A percentile compares a stretch with the other conserved stretches of the same genome.
These are phyloP conservation scores for Phalacrocorax carbo DNA, from an alignment of 2,113 vertebrate genomes.

Conservation along the genomic window DNA sequence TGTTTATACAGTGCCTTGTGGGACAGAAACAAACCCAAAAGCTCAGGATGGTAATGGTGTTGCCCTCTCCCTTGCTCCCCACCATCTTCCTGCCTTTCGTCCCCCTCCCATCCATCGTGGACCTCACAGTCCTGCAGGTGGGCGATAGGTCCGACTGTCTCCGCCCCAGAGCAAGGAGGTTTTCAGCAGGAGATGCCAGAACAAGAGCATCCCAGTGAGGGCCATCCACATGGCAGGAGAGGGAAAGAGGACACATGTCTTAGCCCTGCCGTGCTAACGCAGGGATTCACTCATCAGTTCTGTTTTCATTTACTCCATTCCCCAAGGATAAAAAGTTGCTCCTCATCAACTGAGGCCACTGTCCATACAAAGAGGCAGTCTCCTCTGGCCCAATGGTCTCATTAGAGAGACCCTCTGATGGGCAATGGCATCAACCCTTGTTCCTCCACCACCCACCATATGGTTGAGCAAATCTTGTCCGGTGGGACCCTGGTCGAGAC, in stretches of 20 bases:
- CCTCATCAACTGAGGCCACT: not conserved
- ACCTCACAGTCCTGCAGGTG: not conserved
- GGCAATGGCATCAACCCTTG: not conserved
- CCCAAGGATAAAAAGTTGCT: not conserved
- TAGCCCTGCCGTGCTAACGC: not conserved
- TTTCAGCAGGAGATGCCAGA: not conserved
- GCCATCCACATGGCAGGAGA: rapidly evolving
- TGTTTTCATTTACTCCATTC: not conserved
- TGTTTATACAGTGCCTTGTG: not conserved
- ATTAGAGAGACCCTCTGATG: not conserved
- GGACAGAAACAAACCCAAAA: slow-evolving; percentile 27
- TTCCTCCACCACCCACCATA: not conserved
- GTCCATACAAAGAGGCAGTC: not conserved
- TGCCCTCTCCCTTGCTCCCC: not conserved
- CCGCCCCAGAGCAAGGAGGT: rapidly evolving
- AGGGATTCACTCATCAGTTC: not conserved
- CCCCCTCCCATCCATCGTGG: not conserved
- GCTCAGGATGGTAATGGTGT: not conserved
- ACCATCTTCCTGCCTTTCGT: not conserved
- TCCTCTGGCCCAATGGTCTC: not conserved
- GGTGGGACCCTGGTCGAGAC: not conserved
- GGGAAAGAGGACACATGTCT: not conserved
- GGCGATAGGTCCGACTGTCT: not conserved
- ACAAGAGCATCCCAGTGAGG: not conserved
- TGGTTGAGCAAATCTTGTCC: not conserved